A percentile compares a stretch with the other conserved stretches of the same genome.
Conservation (phyloP, 2,888 invertebrate genomes). For the Yponomeuta plumbellus region DNA sequence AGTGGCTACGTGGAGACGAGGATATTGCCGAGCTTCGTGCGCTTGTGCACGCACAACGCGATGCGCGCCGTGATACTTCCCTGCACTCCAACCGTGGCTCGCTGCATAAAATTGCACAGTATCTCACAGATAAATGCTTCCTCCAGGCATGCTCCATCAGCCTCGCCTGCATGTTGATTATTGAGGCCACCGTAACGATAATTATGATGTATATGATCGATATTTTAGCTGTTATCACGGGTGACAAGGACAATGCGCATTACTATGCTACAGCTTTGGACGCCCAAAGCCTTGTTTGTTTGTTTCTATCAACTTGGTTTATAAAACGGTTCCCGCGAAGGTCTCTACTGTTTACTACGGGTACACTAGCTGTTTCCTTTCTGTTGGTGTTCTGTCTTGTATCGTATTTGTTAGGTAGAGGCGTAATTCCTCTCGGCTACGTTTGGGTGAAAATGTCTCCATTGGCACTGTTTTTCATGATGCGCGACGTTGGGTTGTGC, state of each 20-base stretch:
- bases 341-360: background rate
- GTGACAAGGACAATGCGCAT: background rate
- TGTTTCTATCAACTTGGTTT: background rate
- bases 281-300: background rate
- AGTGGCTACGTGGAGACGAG: conserved; percentile 11
- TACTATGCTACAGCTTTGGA: background rate
- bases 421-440: background rate
- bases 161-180: background rate
- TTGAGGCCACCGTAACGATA: background rate
- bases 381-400: background rate
- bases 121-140: background rate
- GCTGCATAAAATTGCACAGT: no score
- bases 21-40: background rate
- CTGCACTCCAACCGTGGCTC: background rate
- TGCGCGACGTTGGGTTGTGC: background rate
- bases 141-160: background rate
- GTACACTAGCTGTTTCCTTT: background rate
- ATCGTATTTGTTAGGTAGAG: background rate
- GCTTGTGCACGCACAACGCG: background rate
- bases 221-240: background rate
- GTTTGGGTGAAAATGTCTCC: background rate
- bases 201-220: conserved; percentile 3
- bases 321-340: background rate
- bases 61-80: background rate
- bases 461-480: background rate